phyloP scores from a whole-genome alignment of 2,888 invertebrate genomes.

The Orthosia gracilis region DNA sequence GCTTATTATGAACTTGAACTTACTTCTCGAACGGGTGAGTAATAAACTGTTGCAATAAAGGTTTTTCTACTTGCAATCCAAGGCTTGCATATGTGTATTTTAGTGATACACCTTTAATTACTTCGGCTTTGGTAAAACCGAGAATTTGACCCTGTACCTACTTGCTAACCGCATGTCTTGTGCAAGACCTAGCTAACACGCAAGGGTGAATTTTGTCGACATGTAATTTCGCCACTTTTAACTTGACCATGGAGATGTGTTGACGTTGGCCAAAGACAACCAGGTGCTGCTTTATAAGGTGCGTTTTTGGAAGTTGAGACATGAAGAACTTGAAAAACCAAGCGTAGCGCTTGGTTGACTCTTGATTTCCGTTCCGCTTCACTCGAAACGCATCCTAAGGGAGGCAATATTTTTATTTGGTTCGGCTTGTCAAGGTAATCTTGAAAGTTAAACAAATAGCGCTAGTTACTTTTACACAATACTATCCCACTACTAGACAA shows the following conservation, averaged over 20 bases:
- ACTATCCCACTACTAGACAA: too few species aligned
- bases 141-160: slow-evolving; percentile 27
- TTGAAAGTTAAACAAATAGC: too few species aligned
- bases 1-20: slow-evolving; percentile 39
- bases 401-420: too few species aligned
- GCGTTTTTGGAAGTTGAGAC: too few species aligned
- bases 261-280: neutral
- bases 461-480: too few species aligned
- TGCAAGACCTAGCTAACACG: slow-evolving; percentile 1
- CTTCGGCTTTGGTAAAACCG: slow-evolving; percentile 45
- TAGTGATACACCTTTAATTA: slow-evolving; percentile 45
- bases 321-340: neutral
- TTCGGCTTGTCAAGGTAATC: too few species aligned
- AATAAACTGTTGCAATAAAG: slow-evolving; percentile 36
- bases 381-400: too few species aligned
- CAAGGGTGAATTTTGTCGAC: slow-evolving; percentile 19
- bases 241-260: neutral
- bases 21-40: slow-evolving; percentile 17
- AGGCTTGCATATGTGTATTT: slow-evolving; percentile 36
- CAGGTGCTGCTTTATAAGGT: neutral
- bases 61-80: slow-evolving; percentile 27
- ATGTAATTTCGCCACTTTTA: slow-evolving; percentile 3
- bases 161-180: slow-evolving; percentile 13
- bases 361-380: too few species aligned
- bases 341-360: neutral